Evolutionary conservation across 1,140 invertebrate species (phyloP).

Genomic region (Sesamia nonagrioides): DNA sequence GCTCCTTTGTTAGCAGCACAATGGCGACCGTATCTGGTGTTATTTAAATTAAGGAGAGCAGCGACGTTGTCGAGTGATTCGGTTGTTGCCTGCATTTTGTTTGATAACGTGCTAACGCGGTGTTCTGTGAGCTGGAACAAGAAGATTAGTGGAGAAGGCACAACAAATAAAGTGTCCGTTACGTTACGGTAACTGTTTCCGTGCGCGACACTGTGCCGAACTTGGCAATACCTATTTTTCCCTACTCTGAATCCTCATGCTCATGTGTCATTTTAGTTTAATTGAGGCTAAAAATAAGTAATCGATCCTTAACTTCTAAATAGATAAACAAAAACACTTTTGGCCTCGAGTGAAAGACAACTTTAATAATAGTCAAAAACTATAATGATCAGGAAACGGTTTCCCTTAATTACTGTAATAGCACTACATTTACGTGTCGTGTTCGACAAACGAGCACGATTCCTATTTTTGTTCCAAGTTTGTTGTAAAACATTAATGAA

Average conservation of each 20-base stretch:
- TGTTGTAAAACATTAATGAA: slow-evolving; percentile 46
- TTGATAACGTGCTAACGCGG: slow-evolving; percentile 18
- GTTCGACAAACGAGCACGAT: slow-evolving; percentile 11
- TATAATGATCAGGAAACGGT: neutral
- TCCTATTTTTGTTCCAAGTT: slow-evolving; percentile 36
- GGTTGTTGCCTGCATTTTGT: slow-evolving; percentile 18
- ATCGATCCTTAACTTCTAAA: no score
- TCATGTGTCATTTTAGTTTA: neutral
- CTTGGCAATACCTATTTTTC: no score
- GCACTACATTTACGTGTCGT: neutral
- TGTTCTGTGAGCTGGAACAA: neutral
- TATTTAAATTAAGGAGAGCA: slow-evolving; percentile 40
- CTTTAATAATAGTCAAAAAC: neutral
- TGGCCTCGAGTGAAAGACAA: neutral
- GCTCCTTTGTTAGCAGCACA: slow-evolving; percentile 40
- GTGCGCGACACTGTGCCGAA: no score
- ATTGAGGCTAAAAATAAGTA: neutral
- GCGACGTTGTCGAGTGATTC: neutral
- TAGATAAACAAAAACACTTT: neutral
- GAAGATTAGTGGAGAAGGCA: neutral
- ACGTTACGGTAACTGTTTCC: no score
- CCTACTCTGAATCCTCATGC: no score
- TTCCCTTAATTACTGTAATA: slow-evolving; percentile 2
- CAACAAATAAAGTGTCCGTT: no score
- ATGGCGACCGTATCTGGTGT: slow-evolving; percentile 37